These are phyloP conservation scores for Mastomys natalensis DNA, from an alignment of 2,113 vertebrate genomes.

Conservation along the genomic window DNA sequence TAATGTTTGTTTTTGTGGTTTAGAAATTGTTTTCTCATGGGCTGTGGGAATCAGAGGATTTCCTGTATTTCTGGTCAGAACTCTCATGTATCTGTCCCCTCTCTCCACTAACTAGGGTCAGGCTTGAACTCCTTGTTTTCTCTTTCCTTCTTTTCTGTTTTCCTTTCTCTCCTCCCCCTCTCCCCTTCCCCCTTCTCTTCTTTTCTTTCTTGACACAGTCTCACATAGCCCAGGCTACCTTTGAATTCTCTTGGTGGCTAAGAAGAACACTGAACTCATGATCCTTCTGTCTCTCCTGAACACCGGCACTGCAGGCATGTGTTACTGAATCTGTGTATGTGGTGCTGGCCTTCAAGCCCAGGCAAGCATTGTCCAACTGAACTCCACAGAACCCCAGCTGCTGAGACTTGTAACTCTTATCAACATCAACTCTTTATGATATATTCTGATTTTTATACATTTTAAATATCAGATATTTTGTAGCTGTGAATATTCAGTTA, in stretches of 20 bases:
- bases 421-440: constrained; percentile 15
- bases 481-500: neutral
- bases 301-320: neutral
- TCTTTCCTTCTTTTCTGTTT: neutral
- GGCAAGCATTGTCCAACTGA: neutral
- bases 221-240: neutral
- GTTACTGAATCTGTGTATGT: neutral
- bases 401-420: neutral
- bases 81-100: neutral
- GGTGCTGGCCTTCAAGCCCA: neutral
- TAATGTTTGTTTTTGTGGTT: constrained; percentile 49
- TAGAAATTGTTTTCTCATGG: constrained; percentile 51
- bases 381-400: neutral
- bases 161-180: no score
- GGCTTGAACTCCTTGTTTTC: neutral
- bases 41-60: neutral
- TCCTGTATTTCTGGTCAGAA: neutral
- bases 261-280: neutral
- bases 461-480: constrained; percentile 21
- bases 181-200: no score
- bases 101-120: neutral
- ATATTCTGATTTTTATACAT: neutral
- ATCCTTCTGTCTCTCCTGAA: no score
- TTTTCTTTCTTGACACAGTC: neutral
- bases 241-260: neutral